phyloP scores from a whole-genome alignment of 2,888 invertebrate genomes.

The Syritta pipiens region DNA sequence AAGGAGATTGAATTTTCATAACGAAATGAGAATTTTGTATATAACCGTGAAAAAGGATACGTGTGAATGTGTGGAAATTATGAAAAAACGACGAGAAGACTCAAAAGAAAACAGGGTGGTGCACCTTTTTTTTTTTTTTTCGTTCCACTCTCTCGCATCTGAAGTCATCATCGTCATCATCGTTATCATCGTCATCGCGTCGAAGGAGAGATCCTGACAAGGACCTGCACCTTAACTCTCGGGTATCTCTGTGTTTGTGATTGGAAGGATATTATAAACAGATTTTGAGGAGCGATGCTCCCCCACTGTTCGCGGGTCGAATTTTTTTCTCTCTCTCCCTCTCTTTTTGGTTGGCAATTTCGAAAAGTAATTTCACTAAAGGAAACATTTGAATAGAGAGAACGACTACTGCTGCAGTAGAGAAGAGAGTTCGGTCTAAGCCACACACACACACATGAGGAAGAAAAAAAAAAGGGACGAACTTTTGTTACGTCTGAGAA shows the following conservation, averaged over 20 bases:
- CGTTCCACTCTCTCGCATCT: constrained; percentile 14
- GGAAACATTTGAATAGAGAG: constrained; percentile 29
- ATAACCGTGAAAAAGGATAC: constrained; percentile 8
- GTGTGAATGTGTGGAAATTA: constrained; percentile 25
- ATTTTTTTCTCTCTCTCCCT: too few species aligned
- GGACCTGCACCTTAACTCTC: too few species aligned
- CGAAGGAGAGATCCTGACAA: too few species aligned
- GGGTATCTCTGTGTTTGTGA: too few species aligned
- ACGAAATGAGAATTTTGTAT: constrained; percentile 38
- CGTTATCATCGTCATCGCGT: too few species aligned
- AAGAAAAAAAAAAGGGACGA: constrained; percentile 33
- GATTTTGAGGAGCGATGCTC: constrained; percentile 18
- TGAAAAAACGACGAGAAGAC: constrained; percentile 30
- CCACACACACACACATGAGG: too few species aligned
- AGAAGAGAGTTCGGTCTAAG: too few species aligned
- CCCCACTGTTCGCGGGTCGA: neutral
- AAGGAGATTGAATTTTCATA: constrained; percentile 36
- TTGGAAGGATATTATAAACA: constrained; percentile 28
- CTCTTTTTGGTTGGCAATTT: constrained; percentile 45
- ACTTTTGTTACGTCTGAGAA: constrained; percentile 40
- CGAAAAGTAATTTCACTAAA: constrained; percentile 49
- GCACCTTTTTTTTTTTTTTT: constrained; percentile 38
- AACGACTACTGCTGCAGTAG: constrained; percentile 28
- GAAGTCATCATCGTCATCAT: too few species aligned
- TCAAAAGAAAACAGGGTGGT: constrained; percentile 24